These are phyloP conservation scores for Corythornis vintsioides DNA, from an alignment of 2,113 vertebrate genomes.

Conservation along the genomic window DNA sequence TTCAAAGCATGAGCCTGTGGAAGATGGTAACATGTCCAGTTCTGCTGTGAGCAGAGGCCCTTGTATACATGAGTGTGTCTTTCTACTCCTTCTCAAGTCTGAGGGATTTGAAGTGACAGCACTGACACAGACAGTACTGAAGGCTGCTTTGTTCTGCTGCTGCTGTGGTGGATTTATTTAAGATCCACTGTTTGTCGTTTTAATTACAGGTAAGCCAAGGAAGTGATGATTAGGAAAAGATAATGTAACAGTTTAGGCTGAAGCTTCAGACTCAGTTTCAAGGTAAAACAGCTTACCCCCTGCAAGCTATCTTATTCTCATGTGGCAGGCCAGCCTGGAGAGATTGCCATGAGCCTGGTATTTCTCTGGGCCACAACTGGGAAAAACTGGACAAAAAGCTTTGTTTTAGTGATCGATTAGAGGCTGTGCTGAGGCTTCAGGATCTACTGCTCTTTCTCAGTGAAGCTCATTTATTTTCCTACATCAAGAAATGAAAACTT, in stretches of 20 bases:
- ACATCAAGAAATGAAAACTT: background rate
- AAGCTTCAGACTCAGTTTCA: background rate
- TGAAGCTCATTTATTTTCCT: background rate
- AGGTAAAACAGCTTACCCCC: background rate
- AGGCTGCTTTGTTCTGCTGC: background rate
- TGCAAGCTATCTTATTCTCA: background rate
- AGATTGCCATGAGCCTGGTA: background rate
- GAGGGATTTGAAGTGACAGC: background rate
- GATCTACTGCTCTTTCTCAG: background rate
- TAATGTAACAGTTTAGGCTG: background rate
- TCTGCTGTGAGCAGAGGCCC: background rate
- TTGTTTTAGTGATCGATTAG: background rate
- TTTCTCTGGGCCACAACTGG: background rate
- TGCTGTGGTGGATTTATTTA: background rate
- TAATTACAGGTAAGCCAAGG: background rate
- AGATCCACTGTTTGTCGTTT: background rate
- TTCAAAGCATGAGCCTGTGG: background rate
- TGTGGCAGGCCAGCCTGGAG: background rate
- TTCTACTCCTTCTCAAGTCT: background rate
- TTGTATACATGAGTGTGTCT: background rate
- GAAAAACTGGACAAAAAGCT: background rate
- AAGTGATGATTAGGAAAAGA: background rate
- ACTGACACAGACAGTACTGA: background rate
- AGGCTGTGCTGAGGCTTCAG: background rate
- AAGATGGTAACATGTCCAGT: background rate